Base-by-base conservation (phyloP, 1,140 invertebrate species). In the Melanaphis sacchari region DNA sequence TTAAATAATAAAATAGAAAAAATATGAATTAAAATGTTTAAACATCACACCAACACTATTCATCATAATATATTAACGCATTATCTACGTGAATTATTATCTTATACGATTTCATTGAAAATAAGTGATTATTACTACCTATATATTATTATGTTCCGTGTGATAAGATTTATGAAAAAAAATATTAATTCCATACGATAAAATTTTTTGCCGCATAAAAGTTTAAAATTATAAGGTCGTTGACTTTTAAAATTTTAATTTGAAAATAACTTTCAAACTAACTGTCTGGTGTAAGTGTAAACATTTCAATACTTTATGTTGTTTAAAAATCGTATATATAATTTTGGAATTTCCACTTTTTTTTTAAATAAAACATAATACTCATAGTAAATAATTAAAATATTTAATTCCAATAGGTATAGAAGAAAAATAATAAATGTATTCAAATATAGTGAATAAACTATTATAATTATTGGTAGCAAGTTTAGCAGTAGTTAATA, bases 181-280 rank as follows among this genome's bases (percentile, higher is more conserved):
- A 31, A n/a, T 26, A 41, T 11, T 11, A 31, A 43, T 87, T 88
- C 7, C 36, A 46, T 26, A 9, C 31, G 31, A 66, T 88, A n/a
- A 31, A 90, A 59, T 90, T 90, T 38, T 24, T 1, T 4, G 24
- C 7, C 24, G 36, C 49, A 38, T 40, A 15, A 38, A 54, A 89
- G 46, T 90, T 89, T 90, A 54, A 90, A 59, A 90, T 90, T 54
- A n/a, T n/a, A 31, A 54, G 88, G 88, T 90, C 88, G 88, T 90
- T 54, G 88, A 90, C 88, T 90, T 90, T 90, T 38, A 36, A 90
- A 90, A 90, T 90, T 90, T 59, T 90, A 90, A 90, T 90, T 90
- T 54, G 22, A 26, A n/a, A 90, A 90, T 90, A 90, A 90, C 88
- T 90, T 88, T 90, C 4, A 54, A 54, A 59, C 52, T 52, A 24